Base-by-base conservation (phyloP, 1,140 invertebrate species). In the Samia ricini region DNA sequence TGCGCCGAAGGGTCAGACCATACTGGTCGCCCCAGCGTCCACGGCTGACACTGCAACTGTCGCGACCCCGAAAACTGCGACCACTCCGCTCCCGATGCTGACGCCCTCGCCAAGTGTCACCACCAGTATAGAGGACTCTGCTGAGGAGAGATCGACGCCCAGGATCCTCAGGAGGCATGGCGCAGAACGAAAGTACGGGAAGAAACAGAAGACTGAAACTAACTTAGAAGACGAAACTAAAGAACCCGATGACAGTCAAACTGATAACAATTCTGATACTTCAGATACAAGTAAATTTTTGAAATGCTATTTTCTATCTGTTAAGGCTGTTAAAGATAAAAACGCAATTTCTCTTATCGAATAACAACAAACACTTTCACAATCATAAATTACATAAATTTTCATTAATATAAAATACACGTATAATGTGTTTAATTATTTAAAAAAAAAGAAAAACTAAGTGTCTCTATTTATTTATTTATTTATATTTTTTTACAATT, bases 1-100 rank as follows among this genome's bases (percentile, higher is more conserved):
- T 0, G 85, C 75, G 26, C 77, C 88, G 0, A 91, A 89, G 60
- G 81, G 88, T 12, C 90, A 91, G 64, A 91, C 88, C 1, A 90
- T 91, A 29, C 72, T 91, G n/a, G 87, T 91, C 0, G 74, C 85
- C 0, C 81, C 80, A 0, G 80, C 83, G 5, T 79, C 77, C 2
- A 67, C 74, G 0, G 57, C 74, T 1, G 74, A 79, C 10, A n/a
- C 10, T 24, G 22, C 36, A 8, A 26, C 55, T 5, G 23, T 3
- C 22, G 21, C 56, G 1, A 12, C 18, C 12, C 19, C 29, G 24
- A 22, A 24, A 24, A 24, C 56, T 10, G 20, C 20, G 18, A 57
- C n/a, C 26, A 10, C 55, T 0, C 36, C 66, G 1, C 60, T 69
- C 6, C 63, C 70, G 2, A 42, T 71, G 5, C 62, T 68, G 2